Base-by-base conservation (phyloP, 1,140 invertebrate species). In the Ericerus pela region DNA sequence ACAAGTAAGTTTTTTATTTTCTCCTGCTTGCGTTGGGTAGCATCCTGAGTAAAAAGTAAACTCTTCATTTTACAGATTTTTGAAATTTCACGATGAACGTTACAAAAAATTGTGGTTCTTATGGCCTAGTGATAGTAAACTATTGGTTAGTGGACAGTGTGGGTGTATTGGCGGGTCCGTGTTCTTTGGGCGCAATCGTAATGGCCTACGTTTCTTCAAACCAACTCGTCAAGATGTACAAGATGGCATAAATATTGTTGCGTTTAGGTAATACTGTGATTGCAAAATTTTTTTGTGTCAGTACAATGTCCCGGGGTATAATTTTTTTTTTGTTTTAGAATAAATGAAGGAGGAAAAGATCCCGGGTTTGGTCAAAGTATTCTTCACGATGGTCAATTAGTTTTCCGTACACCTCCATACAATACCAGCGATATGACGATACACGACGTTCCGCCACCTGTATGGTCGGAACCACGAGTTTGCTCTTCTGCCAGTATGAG, bases 351-450 rank as follows among this genome's bases (percentile, higher is more conserved):
- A 16, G 79, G 77, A 22, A 75, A 76, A 64, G 81, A 84, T 68
- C 79, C 78, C 61, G 89, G 89, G 0, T 96, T 90, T 68, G 93
- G 91, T 2, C 91, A 96, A 67, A 96, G 92, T 66, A 82, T 96
- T 61, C 72, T 97, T 10, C 85, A 93, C 65, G 79, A 84, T 51
- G 80, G 81, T 33, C 83, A 88, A 65, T 71, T 94, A n/a, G 82
- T 96, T 26, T 93, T 94, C 68, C 84, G 92, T 59, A 88, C 88
- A 1, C 84, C 86, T 0, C 87, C 87, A 0, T 90, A 90, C 62
- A 85, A 83, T 61, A 75, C 81, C 20, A 76, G 82, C 59, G 80
- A 85, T 62, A 80, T 88, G n/a, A 79, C 79, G 28, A 69, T 88
- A 1, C 81, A 87, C 68, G 85, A 86, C 37, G 71, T 54, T 56